Conservation (phyloP, 2,113 vertebrate species). For the Centrocercus urophasianus region DNA sequence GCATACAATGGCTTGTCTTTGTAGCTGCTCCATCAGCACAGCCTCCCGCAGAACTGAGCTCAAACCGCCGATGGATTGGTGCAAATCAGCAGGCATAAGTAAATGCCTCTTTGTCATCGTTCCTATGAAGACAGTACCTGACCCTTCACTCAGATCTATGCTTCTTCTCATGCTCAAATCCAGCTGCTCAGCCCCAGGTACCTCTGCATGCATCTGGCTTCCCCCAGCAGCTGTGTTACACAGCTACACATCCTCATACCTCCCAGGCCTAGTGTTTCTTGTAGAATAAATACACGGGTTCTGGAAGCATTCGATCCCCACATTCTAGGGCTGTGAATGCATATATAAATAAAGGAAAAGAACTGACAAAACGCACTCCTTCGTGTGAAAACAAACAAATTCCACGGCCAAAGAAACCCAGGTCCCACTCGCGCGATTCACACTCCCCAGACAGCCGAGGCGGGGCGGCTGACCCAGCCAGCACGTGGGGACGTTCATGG, state of each 20-base stretch:
- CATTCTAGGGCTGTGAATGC: fast-evolving
- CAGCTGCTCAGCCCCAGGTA: fast-evolving
- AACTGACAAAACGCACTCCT: fast-evolving
- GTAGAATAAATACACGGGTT: fast-evolving
- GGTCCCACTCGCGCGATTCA: neutral
- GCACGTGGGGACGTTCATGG: neutral
- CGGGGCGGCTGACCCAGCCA: neutral
- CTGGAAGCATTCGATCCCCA: fast-evolving
- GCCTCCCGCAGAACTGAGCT: neutral
- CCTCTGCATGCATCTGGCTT: fast-evolving
- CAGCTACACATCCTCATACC: fast-evolving
- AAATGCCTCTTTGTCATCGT: neutral
- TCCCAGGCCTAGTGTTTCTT: fast-evolving
- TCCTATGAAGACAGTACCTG: neutral
- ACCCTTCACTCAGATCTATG: fast-evolving
- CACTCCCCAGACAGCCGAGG: neutral
- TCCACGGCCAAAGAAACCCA: neutral
- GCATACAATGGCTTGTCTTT: fast-evolving
- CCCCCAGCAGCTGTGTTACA: fast-evolving
- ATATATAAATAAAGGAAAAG: fast-evolving
- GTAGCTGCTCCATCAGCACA: neutral
- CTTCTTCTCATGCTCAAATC: fast-evolving
- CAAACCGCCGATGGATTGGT: fast-evolving
- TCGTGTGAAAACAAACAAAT: fast-evolving
- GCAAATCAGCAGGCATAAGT: neutral